These are phyloP conservation scores for Jaculus jaculus DNA, from an alignment of 2,113 vertebrate species.

Conservation along the genomic window DNA sequence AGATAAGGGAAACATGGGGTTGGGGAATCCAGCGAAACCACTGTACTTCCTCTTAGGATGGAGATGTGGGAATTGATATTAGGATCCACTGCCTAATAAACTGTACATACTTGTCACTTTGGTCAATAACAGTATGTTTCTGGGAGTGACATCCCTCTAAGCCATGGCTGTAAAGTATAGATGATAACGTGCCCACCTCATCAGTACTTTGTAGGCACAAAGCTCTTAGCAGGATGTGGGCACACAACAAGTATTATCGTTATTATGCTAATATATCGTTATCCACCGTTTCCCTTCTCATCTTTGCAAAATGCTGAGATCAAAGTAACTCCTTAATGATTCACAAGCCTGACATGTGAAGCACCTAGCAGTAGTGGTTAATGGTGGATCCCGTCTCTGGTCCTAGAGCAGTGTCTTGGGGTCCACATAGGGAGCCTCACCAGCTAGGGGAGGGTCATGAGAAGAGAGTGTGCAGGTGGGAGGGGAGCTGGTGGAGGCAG, in stretches of 20 bases:
- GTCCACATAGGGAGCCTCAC: not conserved
- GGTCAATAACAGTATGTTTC: not conserved
- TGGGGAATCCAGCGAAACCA: not conserved
- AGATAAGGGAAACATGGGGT: not conserved
- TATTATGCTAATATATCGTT: not conserved
- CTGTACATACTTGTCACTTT: not conserved
- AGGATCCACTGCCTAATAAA: not conserved
- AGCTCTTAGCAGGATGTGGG: not conserved
- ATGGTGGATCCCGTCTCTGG: not conserved
- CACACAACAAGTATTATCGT: not conserved
- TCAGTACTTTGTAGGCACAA: not conserved
- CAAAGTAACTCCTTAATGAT: not conserved
- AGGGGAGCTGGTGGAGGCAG: not conserved
- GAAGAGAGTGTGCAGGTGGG: not conserved
- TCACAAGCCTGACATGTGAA: not conserved
- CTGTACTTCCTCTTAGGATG: not conserved
- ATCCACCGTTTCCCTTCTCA: not conserved
- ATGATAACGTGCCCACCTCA: not conserved
- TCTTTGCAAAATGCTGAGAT: not conserved
- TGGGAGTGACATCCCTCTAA: not conserved
- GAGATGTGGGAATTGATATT: not conserved
- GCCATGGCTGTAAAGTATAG: not conserved
- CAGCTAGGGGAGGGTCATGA: not conserved
- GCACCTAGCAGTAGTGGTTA: not conserved
- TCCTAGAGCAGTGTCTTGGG: not conserved